A percentile compares a stretch with the other conserved stretches of the same genome.
Evolutionary conservation across 1,140 invertebrate species (phyloP).

Genomic region (Tetranychus urticae): DNA sequence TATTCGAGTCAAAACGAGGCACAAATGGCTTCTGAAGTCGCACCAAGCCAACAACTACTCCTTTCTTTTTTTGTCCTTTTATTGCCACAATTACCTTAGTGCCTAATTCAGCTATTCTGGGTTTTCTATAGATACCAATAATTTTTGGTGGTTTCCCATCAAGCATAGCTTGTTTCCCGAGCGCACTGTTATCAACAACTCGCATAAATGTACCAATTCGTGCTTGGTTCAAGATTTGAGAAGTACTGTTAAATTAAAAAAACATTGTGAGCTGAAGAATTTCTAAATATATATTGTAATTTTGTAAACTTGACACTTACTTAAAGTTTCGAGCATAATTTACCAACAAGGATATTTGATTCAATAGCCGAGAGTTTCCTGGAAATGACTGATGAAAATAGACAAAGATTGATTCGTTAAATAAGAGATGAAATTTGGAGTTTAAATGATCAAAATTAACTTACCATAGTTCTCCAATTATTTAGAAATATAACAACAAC

Average conservation of each 20-base stretch:
- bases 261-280: not conserved
- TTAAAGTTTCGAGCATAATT: too few species aligned
- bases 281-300: too few species aligned
- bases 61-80: slow-evolving; percentile 87
- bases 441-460: too few species aligned
- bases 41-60: slow-evolving; percentile 73
- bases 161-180: slow-evolving; percentile 76
- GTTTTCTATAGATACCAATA: slow-evolving; percentile 27
- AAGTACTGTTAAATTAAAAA: not conserved
- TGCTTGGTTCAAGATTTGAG: not conserved
- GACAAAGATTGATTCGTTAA: too few species aligned
- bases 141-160: slow-evolving; percentile 65
- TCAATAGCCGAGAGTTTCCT: too few species aligned
- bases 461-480: too few species aligned
- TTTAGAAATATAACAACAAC: too few species aligned
- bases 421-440: too few species aligned
- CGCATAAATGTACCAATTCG: slow-evolving; percentile 34
- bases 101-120: slow-evolving; percentile 24
- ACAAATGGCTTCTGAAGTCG: slow-evolving; percentile 53
- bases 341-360: too few species aligned
- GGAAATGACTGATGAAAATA: too few species aligned
- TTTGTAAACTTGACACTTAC: too few species aligned
- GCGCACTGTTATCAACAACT: slow-evolving; percentile 83
- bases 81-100: slow-evolving; percentile 84
- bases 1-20: slow-evolving; percentile 87